Conservation (phyloP, 2,888 invertebrate species). For the Hetaerina titia region DNA sequence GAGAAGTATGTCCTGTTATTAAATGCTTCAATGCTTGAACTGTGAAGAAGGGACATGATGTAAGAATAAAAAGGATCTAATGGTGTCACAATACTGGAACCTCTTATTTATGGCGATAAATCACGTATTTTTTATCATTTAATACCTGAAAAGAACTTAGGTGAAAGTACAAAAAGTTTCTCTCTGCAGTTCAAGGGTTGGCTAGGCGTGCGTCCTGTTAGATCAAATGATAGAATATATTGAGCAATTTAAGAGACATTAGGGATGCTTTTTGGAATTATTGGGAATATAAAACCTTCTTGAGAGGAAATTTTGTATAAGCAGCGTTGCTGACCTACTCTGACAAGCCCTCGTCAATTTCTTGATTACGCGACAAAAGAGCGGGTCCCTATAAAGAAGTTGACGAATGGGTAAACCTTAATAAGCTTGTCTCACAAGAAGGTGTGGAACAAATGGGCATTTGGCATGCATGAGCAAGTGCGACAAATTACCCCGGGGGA, state of each 20-base stretch:
- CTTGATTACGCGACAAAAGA: slow-evolving; percentile 11
- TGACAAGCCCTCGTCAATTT: neutral
- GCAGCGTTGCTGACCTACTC: neutral
- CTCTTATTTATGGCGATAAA: too few species aligned
- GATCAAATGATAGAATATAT: neutral
- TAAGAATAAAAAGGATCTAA: too few species aligned
- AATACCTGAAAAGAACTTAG: too few species aligned
- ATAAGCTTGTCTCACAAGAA: slow-evolving; percentile 32
- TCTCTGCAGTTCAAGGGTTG: neutral
- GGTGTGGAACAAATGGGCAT: slow-evolving; percentile 18
- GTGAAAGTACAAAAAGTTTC: neutral
- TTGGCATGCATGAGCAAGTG: neutral
- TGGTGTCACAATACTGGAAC: too few species aligned
- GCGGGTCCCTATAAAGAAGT: neutral
- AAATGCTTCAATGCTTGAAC: too few species aligned
- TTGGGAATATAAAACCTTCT: neutral
- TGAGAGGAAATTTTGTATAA: neutral
- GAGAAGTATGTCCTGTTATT: too few species aligned
- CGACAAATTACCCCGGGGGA: neutral
- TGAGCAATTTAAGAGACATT: neutral
- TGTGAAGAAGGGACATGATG: too few species aligned
- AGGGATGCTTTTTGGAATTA: neutral
- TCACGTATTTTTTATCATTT: too few species aligned
- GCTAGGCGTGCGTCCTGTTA: neutral
- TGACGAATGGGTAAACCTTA: slow-evolving; percentile 30